phyloP scores from a whole-genome alignment of 2,888 invertebrate genomes.

The Buathra laborator region DNA sequence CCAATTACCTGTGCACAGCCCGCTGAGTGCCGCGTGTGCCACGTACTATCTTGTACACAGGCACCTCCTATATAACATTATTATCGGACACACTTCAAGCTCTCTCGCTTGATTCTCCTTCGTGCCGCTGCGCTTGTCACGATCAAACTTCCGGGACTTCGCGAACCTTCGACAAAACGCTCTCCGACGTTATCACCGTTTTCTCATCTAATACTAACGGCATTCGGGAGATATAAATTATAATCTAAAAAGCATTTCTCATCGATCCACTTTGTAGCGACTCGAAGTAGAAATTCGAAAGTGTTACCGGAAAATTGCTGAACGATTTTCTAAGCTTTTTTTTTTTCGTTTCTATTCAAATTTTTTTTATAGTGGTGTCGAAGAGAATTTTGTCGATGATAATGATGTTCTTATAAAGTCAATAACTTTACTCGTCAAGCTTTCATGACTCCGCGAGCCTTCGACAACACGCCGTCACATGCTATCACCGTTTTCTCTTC shows the following conservation, averaged over 20 bases:
- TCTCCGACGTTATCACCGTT: slow-evolving; percentile 44
- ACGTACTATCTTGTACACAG: slow-evolving; percentile 27
- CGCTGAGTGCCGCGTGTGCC: slow-evolving; percentile 51
- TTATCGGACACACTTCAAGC: slow-evolving; percentile 50
- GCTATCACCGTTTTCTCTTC: slow-evolving; percentile 23
- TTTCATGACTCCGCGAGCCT: slow-evolving; percentile 49
- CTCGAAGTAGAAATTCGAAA: background rate
- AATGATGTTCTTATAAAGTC: too few species aligned
- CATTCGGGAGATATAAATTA: slow-evolving; percentile 5
- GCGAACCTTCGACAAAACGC: slow-evolving; percentile 39
- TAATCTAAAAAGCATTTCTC: background rate
- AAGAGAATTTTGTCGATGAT: too few species aligned
- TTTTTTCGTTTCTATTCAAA: background rate
- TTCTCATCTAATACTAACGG: background rate
- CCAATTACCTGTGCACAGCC: slow-evolving; percentile 59
- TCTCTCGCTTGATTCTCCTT: slow-evolving; percentile 40
- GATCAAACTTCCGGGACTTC: slow-evolving; percentile 58
- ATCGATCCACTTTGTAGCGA: background rate
- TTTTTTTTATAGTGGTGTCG: too few species aligned
- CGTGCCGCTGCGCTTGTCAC: slow-evolving; percentile 45
- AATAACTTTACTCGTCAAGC: background rate
- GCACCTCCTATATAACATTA: slow-evolving; percentile 36
- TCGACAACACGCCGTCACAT: slow-evolving; percentile 37
- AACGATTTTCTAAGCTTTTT: background rate
- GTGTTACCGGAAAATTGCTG: background rate